A percentile compares a stretch with the other conserved stretches of the same genome.
phyloP scores from a whole-genome alignment of 1,140 invertebrate genomes.

The Cepaea nemoralis region DNA sequence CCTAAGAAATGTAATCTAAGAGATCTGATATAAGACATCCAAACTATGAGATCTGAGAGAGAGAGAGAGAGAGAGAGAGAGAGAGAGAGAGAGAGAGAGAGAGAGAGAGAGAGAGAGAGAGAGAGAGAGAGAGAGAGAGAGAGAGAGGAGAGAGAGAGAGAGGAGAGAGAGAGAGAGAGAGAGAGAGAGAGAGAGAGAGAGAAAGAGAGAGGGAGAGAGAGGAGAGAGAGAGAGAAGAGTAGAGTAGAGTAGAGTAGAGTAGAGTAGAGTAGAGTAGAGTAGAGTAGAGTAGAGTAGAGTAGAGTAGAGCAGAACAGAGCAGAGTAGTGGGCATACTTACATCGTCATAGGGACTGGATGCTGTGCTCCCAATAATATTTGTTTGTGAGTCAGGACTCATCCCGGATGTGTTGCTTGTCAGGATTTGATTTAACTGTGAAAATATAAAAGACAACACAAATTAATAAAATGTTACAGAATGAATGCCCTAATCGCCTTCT shows the following conservation, averaged over 20 bases:
- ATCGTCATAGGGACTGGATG: constrained; percentile 66
- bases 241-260: neutral
- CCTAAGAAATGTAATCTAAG: no score
- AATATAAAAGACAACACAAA: neutral
- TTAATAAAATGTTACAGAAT: no score
- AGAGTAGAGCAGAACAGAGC: no score
- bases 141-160: neutral
- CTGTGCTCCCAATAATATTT: constrained; percentile 63
- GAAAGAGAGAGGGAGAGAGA: neutral
- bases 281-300: no score
- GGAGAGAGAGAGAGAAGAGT: neutral
- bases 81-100: neutral
- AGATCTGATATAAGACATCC: no score
- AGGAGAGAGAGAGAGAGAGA: neutral
- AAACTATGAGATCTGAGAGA: neutral
- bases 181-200: neutral
- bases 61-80: neutral
- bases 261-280: no score
- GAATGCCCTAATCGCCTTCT: no score
- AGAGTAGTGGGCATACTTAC: constrained; percentile 60
- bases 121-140: neutral
- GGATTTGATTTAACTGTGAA: constrained; percentile 66
- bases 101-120: neutral
- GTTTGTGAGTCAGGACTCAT: constrained; percentile 68
- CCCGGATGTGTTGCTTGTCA: constrained; percentile 54